These are phyloP conservation scores for Cercopithecus mona DNA, from an alignment of 2,113 vertebrate genomes.

Conservation along the genomic window DNA sequence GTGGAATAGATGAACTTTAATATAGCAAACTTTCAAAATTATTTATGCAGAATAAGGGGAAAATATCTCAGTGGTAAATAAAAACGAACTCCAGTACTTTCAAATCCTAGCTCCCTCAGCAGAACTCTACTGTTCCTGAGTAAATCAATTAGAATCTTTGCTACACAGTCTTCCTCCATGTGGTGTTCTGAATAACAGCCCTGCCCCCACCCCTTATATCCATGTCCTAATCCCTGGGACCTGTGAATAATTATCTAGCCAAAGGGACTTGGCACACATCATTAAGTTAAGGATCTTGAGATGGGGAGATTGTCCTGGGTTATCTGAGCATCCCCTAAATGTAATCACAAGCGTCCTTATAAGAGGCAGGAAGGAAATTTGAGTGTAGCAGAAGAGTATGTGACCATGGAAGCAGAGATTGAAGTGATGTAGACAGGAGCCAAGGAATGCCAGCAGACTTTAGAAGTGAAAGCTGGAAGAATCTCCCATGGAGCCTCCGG, in stretches of 20 bases:
- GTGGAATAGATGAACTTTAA: not conserved
- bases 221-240: not conserved
- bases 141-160: not conserved
- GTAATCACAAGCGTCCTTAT: not conserved
- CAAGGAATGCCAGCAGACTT: not conserved
- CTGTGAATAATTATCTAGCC: not conserved
- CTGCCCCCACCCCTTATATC: accelerated
- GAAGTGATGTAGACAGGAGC: not conserved
- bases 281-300: not conserved
- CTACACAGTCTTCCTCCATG: not conserved
- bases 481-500: not conserved
- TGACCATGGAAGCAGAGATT: not conserved
- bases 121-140: not conserved
- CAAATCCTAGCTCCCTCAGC: not conserved
- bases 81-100: not conserved
- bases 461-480: not conserved
- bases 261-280: not conserved
- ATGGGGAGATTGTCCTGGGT: not conserved
- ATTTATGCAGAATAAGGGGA: not conserved
- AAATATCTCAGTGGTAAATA: not conserved
- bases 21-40: not conserved
- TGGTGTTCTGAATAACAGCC: not conserved
- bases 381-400: not conserved
- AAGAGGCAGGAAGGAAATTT: not conserved
- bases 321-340: not conserved